Evolutionary conservation across 2,797 vertebrate species (phyloP).

Genomic region (Liparis tanakae): DNA sequence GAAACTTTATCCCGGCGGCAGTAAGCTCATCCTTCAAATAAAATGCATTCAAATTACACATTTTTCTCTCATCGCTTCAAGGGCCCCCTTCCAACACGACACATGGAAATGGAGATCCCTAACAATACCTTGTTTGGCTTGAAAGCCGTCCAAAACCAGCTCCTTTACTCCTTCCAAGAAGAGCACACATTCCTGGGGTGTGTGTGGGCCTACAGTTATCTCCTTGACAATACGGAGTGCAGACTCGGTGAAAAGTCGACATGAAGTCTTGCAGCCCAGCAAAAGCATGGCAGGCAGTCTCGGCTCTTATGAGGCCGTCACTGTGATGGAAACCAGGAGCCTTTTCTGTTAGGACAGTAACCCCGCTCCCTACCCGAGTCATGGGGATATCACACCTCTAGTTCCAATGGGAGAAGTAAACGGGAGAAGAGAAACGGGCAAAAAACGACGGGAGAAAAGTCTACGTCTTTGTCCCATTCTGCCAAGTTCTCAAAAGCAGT

Average conservation of each 20-base stretch:
- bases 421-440: not conserved
- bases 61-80: conserved; percentile 37
- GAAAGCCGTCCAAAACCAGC: conserved; percentile 58
- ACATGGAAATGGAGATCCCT: conserved; percentile 33
- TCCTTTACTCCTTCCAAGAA: conserved; percentile 44
- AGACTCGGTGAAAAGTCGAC: conserved; percentile 41
- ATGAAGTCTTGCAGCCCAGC: conserved; percentile 49
- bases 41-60: conserved; percentile 14
- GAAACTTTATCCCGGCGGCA: conserved; percentile 6
- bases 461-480: not conserved
- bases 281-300: conserved; percentile 34
- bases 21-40: conserved; percentile 20
- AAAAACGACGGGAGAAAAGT: not conserved
- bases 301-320: conserved; percentile 38
- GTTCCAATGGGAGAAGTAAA: conserved; percentile 6
- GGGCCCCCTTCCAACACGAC: conserved; percentile 35
- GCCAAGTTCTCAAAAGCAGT: not conserved
- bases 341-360: conserved; percentile 38
- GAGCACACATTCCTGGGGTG: conserved; percentile 55
- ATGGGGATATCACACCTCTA: conserved; percentile 40
- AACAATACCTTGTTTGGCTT: conserved; percentile 66
- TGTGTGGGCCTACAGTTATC: conserved; percentile 45
- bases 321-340: conserved; percentile 39
- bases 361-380: conserved; percentile 33
- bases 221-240: conserved; percentile 57